Evolutionary conservation across 2,888 invertebrate genomes (phyloP).

Genomic region (Laspeyria flexula): DNA sequence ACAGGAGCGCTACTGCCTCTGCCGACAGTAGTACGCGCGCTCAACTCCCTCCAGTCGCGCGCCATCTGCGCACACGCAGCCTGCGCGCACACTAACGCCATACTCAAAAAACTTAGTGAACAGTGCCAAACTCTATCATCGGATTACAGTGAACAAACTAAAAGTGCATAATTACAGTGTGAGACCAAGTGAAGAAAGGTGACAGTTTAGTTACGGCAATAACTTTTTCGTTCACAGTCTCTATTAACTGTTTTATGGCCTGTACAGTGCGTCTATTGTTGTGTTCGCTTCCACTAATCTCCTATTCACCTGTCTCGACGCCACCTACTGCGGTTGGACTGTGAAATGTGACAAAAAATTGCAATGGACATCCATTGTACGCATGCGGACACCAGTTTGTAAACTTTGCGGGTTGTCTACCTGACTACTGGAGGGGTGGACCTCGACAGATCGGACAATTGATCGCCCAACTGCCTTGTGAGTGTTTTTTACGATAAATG

Average conservation of each 20-base stretch:
- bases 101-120: conserved; percentile 52
- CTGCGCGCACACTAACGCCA: conserved; percentile 56
- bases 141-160: conserved; percentile 77
- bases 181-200: conserved; percentile 52
- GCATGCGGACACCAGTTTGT: conserved; percentile 69
- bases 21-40: conserved; percentile 80
- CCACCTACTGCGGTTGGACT: conserved; percentile 76
- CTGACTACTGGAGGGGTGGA: conserved; percentile 74
- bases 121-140: conserved; percentile 50
- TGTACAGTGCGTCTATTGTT: conserved; percentile 79
- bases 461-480: conserved; percentile 80
- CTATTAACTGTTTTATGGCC: conserved; percentile 80
- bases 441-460: conserved; percentile 64
- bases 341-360: conserved; percentile 85
- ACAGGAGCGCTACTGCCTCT: conserved; percentile 84
- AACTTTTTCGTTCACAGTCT: conserved; percentile 62
- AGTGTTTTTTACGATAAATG: conserved; percentile 74
- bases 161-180: conserved; percentile 44
- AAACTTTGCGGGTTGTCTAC: conserved; percentile 82
- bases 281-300: conserved; percentile 79
- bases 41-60: conserved; percentile 78
- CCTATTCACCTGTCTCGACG: conserved; percentile 77
- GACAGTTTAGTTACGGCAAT: conserved; percentile 57
- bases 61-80: conserved; percentile 77
- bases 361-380: conserved; percentile 75